Percentiles rank a stretch among this genome's conserved stretches.
Conservation (phyloP, 2,113 vertebrate species). For the Rhinoptilus africanus region DNA sequence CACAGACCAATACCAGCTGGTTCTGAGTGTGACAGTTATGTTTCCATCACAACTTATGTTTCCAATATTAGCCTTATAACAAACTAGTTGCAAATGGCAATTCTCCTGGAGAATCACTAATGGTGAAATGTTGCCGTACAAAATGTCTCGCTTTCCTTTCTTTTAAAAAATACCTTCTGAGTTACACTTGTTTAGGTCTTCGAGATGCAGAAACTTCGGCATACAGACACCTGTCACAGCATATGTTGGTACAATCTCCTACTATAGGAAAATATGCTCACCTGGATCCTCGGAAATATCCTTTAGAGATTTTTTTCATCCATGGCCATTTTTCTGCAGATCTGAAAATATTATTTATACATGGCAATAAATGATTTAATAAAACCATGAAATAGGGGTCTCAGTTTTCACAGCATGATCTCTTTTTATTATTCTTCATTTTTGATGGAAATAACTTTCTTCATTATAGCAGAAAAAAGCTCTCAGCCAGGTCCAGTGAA, state of each 20-base stretch:
- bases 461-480: neutral
- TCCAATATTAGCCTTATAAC: neutral
- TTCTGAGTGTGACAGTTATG: neutral
- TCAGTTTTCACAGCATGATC: conserved; percentile 21
- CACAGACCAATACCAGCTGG: neutral
- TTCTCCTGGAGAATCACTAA: neutral
- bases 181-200: neutral
- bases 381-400: neutral
- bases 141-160: neutral
- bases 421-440: neutral
- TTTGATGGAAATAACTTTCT: conserved; percentile 10
- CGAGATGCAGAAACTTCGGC: neutral
- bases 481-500: neutral
- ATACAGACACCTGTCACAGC: neutral
- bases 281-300: conserved; percentile 96
- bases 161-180: neutral
- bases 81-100: neutral
- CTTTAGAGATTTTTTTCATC: conserved; percentile 89
- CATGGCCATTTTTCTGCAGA: conserved; percentile 92
- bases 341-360: conserved; percentile 74
- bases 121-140: neutral
- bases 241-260: neutral
- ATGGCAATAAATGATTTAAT: neutral
- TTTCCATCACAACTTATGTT: neutral
- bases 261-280: conserved; percentile 54